Evolutionary conservation across 2,888 invertebrate species (phyloP).

Genomic region (Pomacea canaliculata): DNA sequence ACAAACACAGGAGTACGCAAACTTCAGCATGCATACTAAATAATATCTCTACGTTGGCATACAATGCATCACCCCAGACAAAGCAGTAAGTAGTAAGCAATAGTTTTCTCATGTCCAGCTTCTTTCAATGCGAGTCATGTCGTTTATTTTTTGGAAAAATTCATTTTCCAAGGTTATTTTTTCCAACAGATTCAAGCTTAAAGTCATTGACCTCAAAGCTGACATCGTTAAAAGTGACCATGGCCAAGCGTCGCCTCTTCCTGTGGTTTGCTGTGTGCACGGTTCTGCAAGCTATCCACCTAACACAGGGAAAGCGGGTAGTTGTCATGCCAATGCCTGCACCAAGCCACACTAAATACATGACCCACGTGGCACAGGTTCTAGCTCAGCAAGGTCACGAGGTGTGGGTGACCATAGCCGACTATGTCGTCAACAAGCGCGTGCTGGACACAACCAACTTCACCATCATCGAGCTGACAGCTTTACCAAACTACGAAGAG

Average conservation of each 20-base stretch:
- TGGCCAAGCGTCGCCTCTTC: not conserved
- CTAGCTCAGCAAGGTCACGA: constrained; percentile 19
- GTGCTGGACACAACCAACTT: constrained; percentile 7
- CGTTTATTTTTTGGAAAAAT: too few species aligned
- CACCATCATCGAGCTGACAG: not conserved
- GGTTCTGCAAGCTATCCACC: not conserved
- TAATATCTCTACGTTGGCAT: too few species aligned
- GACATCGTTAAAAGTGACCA: too few species aligned
- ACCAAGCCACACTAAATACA: constrained; percentile 14
- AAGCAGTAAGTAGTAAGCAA: too few species aligned
- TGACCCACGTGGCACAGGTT: constrained; percentile 13
- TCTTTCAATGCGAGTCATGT: too few species aligned
- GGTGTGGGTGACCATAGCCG: constrained; percentile 20
- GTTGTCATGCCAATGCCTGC: constrained; percentile 18
- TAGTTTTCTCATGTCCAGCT: too few species aligned
- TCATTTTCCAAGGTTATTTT: too few species aligned
- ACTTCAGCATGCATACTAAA: too few species aligned
- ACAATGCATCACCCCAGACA: too few species aligned
- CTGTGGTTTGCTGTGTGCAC: not conserved
- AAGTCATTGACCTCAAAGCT: too few species aligned
- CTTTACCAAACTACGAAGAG: constrained; percentile 11
- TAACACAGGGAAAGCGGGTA: constrained; percentile 5
- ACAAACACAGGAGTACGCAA: too few species aligned
- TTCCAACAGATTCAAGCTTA: too few species aligned
- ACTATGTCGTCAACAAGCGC: not conserved